Evolutionary conservation across 2,797 vertebrate genomes (phyloP), one percentile per base, ranked within the genome.

Genomic region (Triplophysa yarkandensis): DNA sequence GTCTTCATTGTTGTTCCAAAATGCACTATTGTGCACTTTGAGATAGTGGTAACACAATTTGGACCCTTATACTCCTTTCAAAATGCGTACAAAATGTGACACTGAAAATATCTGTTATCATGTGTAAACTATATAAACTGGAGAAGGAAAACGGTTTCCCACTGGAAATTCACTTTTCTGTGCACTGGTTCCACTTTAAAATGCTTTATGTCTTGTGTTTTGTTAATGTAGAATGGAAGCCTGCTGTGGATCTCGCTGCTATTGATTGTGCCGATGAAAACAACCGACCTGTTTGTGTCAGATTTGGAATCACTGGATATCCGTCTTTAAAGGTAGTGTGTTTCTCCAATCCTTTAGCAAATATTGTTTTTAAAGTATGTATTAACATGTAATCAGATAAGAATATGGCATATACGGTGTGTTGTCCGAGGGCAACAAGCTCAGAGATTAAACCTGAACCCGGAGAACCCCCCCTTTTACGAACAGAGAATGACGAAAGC

Each of bases 241-340:
- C 93, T 0, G 95, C 92, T 0, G 89, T 98, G 82, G 87, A 91
- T 1, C 80, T 98, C 17, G 95, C 92, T 0, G 95, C 90, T 7
- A 65, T 98, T 0, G 94, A 98, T 87, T 98, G 97, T 19, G 93
- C 93, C 0, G 83, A 90, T 0, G 83, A 87, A n/a, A 78, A 68
- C 27, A 97, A 95, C 85, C 85, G 55, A 0, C 77, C 85, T 4
- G 62, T 91, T 34, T 98, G 97, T 75, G 14, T 7, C 0, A 60
- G 77, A 5, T 95, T 92, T 27, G 68, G 83, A 60, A 89, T 98
- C 77, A 83, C 28, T 0, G 92, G 92, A 16, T 98, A 93, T 82
- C 97, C 97, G 0, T 91, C 93, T 0, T 52, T 98, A 58, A 94
- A 94, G 94, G 95, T 96, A 89, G 7, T 1, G 16, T 66, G 14